Evolutionary conservation across 2,888 invertebrate genomes (phyloP).

Genomic region (Tanypteryx hageni): DNA sequence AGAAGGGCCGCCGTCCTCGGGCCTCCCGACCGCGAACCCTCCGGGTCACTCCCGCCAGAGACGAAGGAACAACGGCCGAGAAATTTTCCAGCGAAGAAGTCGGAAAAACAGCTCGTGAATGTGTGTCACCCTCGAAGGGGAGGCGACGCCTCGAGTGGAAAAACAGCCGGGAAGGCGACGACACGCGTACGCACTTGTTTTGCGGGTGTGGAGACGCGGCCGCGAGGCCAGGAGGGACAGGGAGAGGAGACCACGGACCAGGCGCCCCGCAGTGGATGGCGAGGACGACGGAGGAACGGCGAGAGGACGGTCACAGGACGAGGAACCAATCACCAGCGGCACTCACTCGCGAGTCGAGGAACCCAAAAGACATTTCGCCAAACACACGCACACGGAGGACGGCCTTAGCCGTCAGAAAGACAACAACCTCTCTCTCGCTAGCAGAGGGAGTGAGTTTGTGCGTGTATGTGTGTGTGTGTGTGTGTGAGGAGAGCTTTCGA

Average conservation of each 20-base stretch:
- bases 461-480: background rate
- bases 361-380: background rate
- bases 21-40: background rate
- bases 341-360: background rate
- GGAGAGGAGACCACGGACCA: background rate
- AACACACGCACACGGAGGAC: background rate
- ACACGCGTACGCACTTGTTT: no score
- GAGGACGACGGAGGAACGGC: conserved; percentile 16
- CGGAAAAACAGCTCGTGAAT: background rate
- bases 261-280: background rate
- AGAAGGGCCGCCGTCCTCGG: background rate
- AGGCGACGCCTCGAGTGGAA: background rate
- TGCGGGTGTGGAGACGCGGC: no score
- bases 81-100: no score
- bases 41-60: no score
- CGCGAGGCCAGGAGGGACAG: background rate
- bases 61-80: no score
- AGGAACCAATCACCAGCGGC: background rate
- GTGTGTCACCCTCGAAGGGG: background rate
- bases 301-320: background rate
- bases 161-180: background rate
- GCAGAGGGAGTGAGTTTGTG: background rate
- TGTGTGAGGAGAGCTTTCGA: background rate
- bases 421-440: conserved; percentile 19
- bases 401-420: background rate